A percentile compares a stretch with the other conserved stretches of the same genome.
Evolutionary conservation across 1,140 invertebrate genomes (phyloP).

Genomic region (Hestina assimilis): DNA sequence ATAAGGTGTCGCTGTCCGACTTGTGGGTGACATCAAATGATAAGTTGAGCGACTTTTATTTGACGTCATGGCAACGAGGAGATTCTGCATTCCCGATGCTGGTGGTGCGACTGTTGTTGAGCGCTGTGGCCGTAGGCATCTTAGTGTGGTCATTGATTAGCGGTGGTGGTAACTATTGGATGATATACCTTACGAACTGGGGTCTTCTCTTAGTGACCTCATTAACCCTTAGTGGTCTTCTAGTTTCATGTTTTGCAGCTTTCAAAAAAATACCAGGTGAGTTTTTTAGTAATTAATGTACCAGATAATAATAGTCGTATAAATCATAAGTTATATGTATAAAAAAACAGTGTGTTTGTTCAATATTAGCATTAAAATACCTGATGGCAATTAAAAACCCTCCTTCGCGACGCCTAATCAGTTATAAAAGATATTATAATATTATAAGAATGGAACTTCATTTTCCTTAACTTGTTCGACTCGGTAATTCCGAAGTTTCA

Average conservation of each 20-base stretch:
- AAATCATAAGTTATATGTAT: too few relatives aligned
- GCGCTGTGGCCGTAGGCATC: conserved; percentile 60
- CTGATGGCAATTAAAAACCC: too few relatives aligned
- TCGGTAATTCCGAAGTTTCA: too few relatives aligned
- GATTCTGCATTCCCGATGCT: conserved; percentile 61
- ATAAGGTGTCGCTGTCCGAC: conserved; percentile 47
- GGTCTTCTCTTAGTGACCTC: conserved; percentile 77
- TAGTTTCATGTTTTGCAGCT: conserved; percentile 45
- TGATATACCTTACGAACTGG: conserved; percentile 87
- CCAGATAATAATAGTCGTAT: too few relatives aligned
- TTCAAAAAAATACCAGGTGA: conserved; percentile 41
- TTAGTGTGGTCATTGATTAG: conserved; percentile 75
- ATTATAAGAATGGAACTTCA: too few relatives aligned
- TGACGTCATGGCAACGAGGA: conserved; percentile 66
- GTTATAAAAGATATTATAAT: too few relatives aligned
- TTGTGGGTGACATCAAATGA: conserved; percentile 65
- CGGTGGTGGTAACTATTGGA: conserved; percentile 74
- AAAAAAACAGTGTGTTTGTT: too few relatives aligned
- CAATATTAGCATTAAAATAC: too few relatives aligned
- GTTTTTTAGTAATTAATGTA: conserved; percentile 13
- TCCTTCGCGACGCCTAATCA: too few relatives aligned
- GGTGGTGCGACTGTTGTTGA: conserved; percentile 78
- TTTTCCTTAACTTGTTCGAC: too few relatives aligned
- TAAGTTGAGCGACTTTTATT: conserved; percentile 59
- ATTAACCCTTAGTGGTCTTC: conserved; percentile 52